phyloP scores from a whole-genome alignment of 2,888 invertebrate genomes.

The Netelia melanura region DNA sequence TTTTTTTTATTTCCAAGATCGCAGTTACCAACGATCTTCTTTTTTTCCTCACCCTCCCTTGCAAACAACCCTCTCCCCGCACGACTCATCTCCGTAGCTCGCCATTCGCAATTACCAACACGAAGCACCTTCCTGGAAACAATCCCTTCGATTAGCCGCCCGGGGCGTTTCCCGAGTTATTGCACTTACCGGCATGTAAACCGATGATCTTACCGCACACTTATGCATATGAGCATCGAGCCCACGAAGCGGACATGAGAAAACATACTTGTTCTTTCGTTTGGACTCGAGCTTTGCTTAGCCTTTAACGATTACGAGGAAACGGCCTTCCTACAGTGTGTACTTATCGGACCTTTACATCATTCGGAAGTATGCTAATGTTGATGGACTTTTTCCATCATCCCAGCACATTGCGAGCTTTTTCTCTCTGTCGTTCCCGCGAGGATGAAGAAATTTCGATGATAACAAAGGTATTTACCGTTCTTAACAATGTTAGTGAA shows the following conservation, averaged over 20 bases:
- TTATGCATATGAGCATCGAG: slow-evolving; percentile 48
- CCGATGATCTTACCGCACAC: slow-evolving; percentile 35
- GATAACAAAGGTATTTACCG: too few species aligned
- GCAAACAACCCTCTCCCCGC: slow-evolving; percentile 29
- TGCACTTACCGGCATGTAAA: slow-evolving; percentile 60
- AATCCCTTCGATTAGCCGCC: slow-evolving; percentile 73
- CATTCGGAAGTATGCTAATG: slow-evolving; percentile 45
- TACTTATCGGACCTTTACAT: slow-evolving; percentile 29
- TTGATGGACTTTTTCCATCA: slow-evolving; percentile 8
- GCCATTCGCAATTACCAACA: slow-evolving; percentile 72
- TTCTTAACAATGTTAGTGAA: too few species aligned
- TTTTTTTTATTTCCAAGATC: slow-evolving; percentile 66
- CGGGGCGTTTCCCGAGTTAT: slow-evolving; percentile 58
- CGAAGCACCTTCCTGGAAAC: slow-evolving; percentile 74
- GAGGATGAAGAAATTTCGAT: neutral
- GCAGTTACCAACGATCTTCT: slow-evolving; percentile 36
- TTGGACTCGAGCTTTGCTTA: slow-evolving; percentile 40
- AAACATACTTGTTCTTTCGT: slow-evolving; percentile 23
- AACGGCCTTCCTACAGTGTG: slow-evolving; percentile 15
- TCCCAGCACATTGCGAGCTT: neutral
- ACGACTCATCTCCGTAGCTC: slow-evolving; percentile 37
- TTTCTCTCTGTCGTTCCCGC: neutral
- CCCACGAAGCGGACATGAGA: slow-evolving; percentile 29
- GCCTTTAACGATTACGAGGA: slow-evolving; percentile 48
- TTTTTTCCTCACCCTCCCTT: slow-evolving; percentile 32